phyloP scores from a whole-genome alignment of 2,113 vertebrate genomes.

The Polypterus bichir region DNA sequence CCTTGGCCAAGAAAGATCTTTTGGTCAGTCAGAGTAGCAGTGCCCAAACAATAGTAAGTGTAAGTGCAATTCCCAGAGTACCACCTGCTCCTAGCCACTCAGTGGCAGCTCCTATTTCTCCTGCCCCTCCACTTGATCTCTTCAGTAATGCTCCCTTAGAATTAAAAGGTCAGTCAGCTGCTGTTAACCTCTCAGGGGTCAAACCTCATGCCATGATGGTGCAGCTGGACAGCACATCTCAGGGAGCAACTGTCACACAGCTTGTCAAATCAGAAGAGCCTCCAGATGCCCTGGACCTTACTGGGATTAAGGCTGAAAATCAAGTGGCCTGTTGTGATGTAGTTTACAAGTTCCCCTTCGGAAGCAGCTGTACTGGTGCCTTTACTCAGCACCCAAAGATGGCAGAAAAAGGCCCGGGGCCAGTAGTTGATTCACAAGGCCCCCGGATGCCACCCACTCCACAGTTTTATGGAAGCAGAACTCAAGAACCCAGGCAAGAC shows the following conservation, averaged over 20 bases:
- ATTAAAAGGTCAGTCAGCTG: conserved; percentile 66
- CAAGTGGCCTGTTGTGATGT: conserved; percentile 90
- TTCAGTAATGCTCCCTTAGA: conserved; percentile 66
- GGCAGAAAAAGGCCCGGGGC: conserved; percentile 53
- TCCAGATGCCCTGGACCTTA: conserved; percentile 75
- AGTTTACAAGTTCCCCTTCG: conserved; percentile 92
- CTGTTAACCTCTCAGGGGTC: conserved; percentile 56
- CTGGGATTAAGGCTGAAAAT: conserved; percentile 75
- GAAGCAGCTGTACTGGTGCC: conserved; percentile 71
- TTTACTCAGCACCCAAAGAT: conserved; percentile 65
- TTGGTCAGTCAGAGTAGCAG: conserved; percentile 61
- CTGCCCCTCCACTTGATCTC: conserved; percentile 48
- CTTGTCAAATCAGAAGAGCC: conserved; percentile 69
- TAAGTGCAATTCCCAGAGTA: conserved; percentile 53
- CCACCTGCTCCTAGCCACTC: conserved; percentile 52
- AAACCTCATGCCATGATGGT: conserved; percentile 88
- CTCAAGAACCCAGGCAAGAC: conserved; percentile 52
- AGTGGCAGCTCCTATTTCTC: conserved; percentile 27
- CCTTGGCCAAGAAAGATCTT: conserved; percentile 70
- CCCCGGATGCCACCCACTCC: conserved; percentile 37
- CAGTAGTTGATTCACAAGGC: conserved; percentile 32
- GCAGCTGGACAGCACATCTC: conserved; percentile 67
- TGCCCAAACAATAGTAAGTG: conserved; percentile 47
- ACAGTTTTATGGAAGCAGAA: conserved; percentile 46
- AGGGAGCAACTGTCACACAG: conserved; percentile 63